Evolutionary conservation across 2,797 vertebrate species (phyloP), one percentile per base, ranked within the genome.

Genomic region (Rousettus madagascariensis): DNA sequence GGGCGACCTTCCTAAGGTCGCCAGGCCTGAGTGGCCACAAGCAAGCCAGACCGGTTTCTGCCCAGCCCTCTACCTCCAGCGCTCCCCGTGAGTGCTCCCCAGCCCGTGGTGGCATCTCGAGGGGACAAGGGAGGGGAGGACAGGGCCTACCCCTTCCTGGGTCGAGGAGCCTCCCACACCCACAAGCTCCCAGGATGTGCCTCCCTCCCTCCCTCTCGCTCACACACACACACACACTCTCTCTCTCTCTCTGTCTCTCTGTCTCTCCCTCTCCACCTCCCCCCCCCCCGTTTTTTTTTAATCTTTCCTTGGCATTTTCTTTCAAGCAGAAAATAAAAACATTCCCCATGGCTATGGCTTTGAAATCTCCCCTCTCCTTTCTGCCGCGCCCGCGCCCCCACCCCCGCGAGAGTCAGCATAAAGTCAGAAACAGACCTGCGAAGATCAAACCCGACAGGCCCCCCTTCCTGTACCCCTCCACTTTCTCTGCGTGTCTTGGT

Each of bases 281-380:
- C 51, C 41, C 43, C 49, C 49, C 49, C 11, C 46, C 46, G 2
- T 41, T 69, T 69, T 22, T 55, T 85, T 95, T 97, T 86, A 41
- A 89, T 86, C 75, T 87, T 95, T 91, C 92, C 91, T 82, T 92
- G 92, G 86, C 93, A 97, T 96, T 96, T 97, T 94, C 97, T 97
- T 97, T 97, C 95, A 97, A 95, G 95, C 93, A 96, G 94, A 93
- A 97, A 91, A 90, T 80, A 61, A 78, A 89, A 96, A 93, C 85
- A 75, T 92, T 89, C 93, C 97, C 97, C 96, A 7, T 43, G 87
- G 83, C 95, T 96, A 90, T n/a, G 46, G 94, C 97, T 96, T 61
- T 69, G 96, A 91, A 94, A 95, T 75, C 12, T 86, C 68, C 90
- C 55, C 20, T 66, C 92, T 90, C 30, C 38, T 59, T 43, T 61